Evolutionary conservation across 2,888 invertebrate species (phyloP), one percentile per base, ranked within the genome.

Genomic region (Sinelater perroti): DNA sequence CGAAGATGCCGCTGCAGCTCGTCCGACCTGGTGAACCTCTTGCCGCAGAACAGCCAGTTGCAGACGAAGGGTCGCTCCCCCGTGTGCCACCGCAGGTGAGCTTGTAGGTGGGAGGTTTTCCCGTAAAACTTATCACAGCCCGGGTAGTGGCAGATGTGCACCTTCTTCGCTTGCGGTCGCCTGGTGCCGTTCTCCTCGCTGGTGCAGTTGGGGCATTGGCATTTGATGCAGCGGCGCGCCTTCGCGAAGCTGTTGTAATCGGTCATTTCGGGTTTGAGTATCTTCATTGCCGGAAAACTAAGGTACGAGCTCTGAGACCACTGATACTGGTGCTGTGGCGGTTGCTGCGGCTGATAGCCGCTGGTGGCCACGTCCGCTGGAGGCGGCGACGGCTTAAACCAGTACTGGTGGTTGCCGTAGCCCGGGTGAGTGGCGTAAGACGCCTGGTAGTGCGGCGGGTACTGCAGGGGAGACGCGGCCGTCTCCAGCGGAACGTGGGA

Each of bases 51-150:
- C 49, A 92, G 74, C 93, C 93, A 93, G 73, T 87, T 87, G 78
- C 96, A 96, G 1, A 89, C 86, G 73, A 93, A 96, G 0, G 96
- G 96, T 5, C 95, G 81, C 73, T 96, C 96, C 0, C 95, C 95
- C 0, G 92, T 93, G 73, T 97, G 97, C 95, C 94, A 95, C 44
- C 96, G 70, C 0, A 78, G 61, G 62, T 78, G 78, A 0, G 78
- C 75, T 46, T 75, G 75, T 60, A 97, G 78, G 74, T 97, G 97
- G 0, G 95, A 95, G 0, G 95, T 95, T 78, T 96, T 96, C 8
- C 93, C 93, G 78, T 97, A 97, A 10, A 93, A 88, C 70, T 91
- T 89, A 56, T 86, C 87, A 74, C 96, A 97, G 33, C 93, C 93
- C 1, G 91, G 89, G 28, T 93, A 87, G 76, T 94, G 93, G 72